Conservation (phyloP, 2,888 invertebrate species). For the Chelonus formosanus region DNA sequence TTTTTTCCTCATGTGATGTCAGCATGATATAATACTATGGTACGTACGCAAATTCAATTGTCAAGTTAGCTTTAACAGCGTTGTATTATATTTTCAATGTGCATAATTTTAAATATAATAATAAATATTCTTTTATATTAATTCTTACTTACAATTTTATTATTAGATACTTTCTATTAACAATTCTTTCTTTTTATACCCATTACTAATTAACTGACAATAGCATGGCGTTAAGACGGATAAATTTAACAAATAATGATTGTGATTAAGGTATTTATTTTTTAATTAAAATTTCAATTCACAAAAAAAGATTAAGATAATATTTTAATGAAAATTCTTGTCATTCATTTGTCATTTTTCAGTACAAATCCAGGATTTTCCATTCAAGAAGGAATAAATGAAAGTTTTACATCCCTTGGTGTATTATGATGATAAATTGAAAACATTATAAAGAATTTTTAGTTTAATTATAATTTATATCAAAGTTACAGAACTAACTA, state of each 20-base stretch:
- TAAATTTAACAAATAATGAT: no score
- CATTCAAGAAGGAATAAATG: constrained; percentile 52
- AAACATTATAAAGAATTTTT: background rate
- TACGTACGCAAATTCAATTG: constrained; percentile 46
- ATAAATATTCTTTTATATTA: no score
- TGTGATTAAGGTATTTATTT: no score
- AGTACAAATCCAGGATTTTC: constrained; percentile 59
- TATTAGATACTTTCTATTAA: no score
- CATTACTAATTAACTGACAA: no score
- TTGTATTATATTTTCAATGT: no score
- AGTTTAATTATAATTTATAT: background rate
- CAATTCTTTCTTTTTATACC: no score
- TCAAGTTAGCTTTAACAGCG: background rate
- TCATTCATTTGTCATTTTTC: constrained; percentile 40
- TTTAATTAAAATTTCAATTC: background rate
- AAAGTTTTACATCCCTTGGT: constrained; percentile 44
- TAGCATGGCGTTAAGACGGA: no score
- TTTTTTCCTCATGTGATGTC: constrained; percentile 38
- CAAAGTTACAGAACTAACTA: no score
- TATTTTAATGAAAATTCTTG: constrained; percentile 10
- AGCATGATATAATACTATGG: constrained; percentile 37
- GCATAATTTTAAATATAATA: no score
- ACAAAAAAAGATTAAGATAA: constrained; percentile 4
- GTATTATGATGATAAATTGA: constrained; percentile 28
- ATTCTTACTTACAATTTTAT: no score